Conservation (phyloP, 2,888 invertebrate genomes). For the Andrena marginata region DNA sequence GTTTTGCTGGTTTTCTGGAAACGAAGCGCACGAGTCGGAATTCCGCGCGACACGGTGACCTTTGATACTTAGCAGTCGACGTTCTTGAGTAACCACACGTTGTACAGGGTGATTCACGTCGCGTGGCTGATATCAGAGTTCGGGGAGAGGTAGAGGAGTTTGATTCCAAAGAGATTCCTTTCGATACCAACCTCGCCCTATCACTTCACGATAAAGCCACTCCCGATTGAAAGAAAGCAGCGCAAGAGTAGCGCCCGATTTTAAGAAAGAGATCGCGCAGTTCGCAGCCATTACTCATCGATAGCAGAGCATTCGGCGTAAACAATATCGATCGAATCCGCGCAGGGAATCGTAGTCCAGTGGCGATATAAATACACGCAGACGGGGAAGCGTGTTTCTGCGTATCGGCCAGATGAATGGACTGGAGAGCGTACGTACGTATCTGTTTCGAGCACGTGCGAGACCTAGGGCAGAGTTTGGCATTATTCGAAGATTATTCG, state of each 20-base stretch:
- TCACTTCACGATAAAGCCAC: neutral
- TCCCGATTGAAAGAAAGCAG: neutral
- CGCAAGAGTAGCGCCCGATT: neutral
- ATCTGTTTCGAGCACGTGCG: slow-evolving; percentile 47
- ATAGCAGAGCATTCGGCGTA: neutral
- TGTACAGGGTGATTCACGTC: neutral
- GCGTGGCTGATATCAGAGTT: neutral
- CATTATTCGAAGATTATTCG: too few species aligned
- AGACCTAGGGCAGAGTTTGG: neutral
- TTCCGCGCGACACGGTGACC: slow-evolving; percentile 3
- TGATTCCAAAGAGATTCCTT: too few species aligned
- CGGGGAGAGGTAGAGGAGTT: too few species aligned
- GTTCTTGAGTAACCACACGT: neutral
- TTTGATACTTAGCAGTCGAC: neutral
- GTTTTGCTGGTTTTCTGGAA: neutral
- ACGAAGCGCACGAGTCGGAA: neutral
- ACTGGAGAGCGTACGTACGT: neutral
- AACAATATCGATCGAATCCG: slow-evolving; percentile 8
- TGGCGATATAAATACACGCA: slow-evolving; percentile 7
- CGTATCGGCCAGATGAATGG: slow-evolving; percentile 36
- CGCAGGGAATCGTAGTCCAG: slow-evolving; percentile 12
- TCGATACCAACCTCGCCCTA: neutral
- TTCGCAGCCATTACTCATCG: neutral
- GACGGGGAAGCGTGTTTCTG: neutral
- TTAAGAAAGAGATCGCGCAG: neutral